These are phyloP conservation scores for Euura saliciscinereae DNA, from an alignment of 1,140 invertebrate species.

Conservation along the genomic window DNA sequence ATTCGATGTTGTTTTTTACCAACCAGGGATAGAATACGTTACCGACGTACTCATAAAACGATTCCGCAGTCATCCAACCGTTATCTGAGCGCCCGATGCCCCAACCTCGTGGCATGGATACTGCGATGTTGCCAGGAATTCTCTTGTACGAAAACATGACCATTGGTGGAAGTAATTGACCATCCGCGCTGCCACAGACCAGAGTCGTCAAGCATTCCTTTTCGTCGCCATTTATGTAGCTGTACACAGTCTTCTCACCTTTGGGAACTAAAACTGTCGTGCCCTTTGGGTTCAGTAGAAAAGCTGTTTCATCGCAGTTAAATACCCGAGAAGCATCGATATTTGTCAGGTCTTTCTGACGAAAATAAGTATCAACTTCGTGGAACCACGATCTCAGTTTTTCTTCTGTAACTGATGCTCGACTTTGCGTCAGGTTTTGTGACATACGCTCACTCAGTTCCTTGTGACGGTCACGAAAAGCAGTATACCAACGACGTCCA, in stretches of 20 bases:
- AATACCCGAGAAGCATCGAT: conserved; percentile 26
- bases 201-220: conserved; percentile 51
- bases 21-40: conserved; percentile 46
- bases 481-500: conserved; percentile 16
- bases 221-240: conserved; percentile 38
- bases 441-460: no score
- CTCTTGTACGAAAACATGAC: conserved; percentile 45
- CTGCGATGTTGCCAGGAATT: conserved; percentile 36
- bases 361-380: no score
- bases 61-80: conserved; percentile 47
- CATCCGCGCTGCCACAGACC: conserved; percentile 45
- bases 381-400: no score
- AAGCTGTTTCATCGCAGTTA: conserved; percentile 37
- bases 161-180: conserved; percentile 44
- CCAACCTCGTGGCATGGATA: conserved; percentile 39
- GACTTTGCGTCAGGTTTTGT: no score
- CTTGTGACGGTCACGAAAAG: neutral
- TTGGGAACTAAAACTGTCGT: conserved; percentile 38
- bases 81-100: conserved; percentile 38
- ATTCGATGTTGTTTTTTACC: no score
- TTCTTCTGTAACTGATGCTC: no score
- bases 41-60: conserved; percentile 49
- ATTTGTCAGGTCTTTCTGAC: neutral
- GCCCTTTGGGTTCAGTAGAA: conserved; percentile 36
- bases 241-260: conserved; percentile 41